A percentile compares a stretch with the other conserved stretches of the same genome.
Evolutionary conservation across 2,888 invertebrate species (phyloP).

Genomic region (Eudemis profundana): DNA sequence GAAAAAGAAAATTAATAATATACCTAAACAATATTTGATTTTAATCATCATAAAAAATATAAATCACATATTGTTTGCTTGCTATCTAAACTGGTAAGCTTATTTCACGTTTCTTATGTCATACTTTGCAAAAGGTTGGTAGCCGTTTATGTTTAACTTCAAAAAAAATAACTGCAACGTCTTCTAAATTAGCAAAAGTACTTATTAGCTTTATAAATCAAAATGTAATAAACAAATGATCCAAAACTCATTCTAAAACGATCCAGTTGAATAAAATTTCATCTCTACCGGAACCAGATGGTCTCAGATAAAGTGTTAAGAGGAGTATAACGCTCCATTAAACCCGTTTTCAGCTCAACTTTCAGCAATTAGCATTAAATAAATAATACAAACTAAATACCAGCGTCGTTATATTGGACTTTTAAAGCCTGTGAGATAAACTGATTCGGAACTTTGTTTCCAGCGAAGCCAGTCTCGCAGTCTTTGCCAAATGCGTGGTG

Average conservation of each 20-base stretch:
- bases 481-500: conserved; percentile 47
- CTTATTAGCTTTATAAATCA: too few relatives aligned
- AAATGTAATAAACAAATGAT: neutral
- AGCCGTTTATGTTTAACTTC: too few relatives aligned
- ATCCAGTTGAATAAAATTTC: conserved; percentile 7
- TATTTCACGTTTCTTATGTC: too few relatives aligned
- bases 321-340: conserved; percentile 16
- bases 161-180: too few relatives aligned
- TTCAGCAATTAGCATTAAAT: conserved; percentile 36
- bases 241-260: neutral
- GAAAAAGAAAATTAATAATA: too few relatives aligned
- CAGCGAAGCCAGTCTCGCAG: conserved; percentile 53
- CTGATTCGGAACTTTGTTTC: conserved; percentile 61
- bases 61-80: too few relatives aligned
- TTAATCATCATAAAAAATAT: too few relatives aligned
- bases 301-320: conserved; percentile 3
- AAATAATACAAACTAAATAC: conserved; percentile 38
- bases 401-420: conserved; percentile 51
- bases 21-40: too few relatives aligned
- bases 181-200: too few relatives aligned
- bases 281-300: conserved; percentile 14
- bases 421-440: conserved; percentile 57
- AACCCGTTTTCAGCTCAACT: conserved; percentile 15
- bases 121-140: too few relatives aligned
- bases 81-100: too few relatives aligned